phyloP scores from a whole-genome alignment of 2,888 invertebrate species.

The Diplazon laetatorius region DNA sequence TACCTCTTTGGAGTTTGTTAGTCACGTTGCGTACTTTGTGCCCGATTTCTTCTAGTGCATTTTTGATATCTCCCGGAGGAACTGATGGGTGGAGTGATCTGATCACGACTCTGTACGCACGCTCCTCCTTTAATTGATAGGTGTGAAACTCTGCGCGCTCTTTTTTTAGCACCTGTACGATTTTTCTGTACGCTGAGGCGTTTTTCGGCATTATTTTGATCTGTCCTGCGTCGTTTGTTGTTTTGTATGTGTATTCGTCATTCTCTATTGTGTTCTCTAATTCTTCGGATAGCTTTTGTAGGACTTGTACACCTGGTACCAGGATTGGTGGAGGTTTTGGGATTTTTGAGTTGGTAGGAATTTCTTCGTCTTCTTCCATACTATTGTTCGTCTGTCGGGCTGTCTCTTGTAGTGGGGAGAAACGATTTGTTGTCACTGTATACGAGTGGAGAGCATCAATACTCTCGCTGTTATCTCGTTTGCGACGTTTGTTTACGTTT shows the following conservation, averaged over 20 bases:
- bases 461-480: constrained; percentile 20
- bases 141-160: constrained; percentile 56
- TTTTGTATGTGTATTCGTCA: constrained; percentile 35
- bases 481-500: constrained; percentile 34
- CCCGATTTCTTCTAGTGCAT: constrained; percentile 44
- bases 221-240: constrained; percentile 26
- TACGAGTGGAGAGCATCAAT: constrained; percentile 5
- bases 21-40: constrained; percentile 61
- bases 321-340: constrained; percentile 18
- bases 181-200: constrained; percentile 44
- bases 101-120: constrained; percentile 56
- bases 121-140: constrained; percentile 59
- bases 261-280: constrained; percentile 12
- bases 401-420: constrained; percentile 4
- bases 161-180: constrained; percentile 50
- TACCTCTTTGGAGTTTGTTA: constrained; percentile 50
- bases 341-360: background rate
- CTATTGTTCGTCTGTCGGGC: background rate
- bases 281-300: constrained; percentile 21
- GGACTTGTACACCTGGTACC: constrained; percentile 22
- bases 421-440: constrained; percentile 9
- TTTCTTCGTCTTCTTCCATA: background rate
- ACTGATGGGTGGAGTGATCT: constrained; percentile 51
- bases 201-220: constrained; percentile 43
- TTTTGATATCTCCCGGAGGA: constrained; percentile 53